Evolutionary conservation across 1,140 invertebrate species (phyloP).

Genomic region (Danaus melanippus): DNA sequence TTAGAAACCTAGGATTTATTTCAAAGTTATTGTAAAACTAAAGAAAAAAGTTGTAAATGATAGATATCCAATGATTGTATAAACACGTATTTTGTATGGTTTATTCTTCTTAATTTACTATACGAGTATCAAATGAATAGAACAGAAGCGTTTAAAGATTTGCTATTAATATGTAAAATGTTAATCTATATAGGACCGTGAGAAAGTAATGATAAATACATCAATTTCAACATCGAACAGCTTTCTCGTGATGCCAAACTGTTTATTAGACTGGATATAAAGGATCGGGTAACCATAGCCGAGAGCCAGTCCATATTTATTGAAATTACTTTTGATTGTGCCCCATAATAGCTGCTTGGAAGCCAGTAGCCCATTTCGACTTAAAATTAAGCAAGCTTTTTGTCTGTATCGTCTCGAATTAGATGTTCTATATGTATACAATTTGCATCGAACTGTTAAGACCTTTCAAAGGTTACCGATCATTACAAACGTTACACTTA

Average conservation of each 20-base stretch:
- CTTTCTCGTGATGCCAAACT: conserved; percentile 65
- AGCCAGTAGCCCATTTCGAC: conserved; percentile 50
- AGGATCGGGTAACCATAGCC: conserved; percentile 47
- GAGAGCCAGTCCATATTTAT: conserved; percentile 55
- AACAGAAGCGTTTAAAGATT: conserved; percentile 27
- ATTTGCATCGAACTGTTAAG: conserved; percentile 27
- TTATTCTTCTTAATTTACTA: no score
- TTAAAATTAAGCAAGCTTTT: conserved; percentile 59
- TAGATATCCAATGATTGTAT: no score
- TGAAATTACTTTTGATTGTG: conserved; percentile 70
- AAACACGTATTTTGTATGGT: no score
- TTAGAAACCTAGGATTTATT: no score
- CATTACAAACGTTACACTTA: no score
- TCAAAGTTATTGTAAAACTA: no score
- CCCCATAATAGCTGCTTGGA: conserved; percentile 54
- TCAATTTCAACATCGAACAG: conserved; percentile 61
- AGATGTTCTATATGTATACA: conserved; percentile 55
- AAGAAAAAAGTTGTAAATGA: no score
- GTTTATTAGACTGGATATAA: conserved; percentile 64
- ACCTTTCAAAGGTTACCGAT: no score
- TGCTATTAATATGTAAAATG: conserved; percentile 37
- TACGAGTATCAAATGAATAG: no score
- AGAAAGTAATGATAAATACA: conserved; percentile 69
- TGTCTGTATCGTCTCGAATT: conserved; percentile 54
- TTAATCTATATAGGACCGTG: conserved; percentile 53